Evolutionary conservation across 2,797 vertebrate species (phyloP), one percentile per base, ranked within the genome.

Genomic region (Peromyscus melanophrys): DNA sequence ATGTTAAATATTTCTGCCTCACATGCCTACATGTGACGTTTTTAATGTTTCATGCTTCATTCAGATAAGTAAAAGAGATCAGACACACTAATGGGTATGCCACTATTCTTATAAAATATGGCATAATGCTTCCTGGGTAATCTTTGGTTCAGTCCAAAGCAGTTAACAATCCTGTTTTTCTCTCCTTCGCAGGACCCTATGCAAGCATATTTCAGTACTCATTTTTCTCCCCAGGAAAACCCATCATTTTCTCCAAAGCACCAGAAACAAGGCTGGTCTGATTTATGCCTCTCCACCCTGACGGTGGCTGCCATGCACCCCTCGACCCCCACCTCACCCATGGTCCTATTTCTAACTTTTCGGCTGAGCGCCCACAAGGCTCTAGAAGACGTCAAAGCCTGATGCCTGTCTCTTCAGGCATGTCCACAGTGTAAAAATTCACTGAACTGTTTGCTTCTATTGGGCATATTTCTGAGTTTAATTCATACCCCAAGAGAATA

Each of bases 161-260:
- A 67, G 80, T 93, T 93, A 69, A 57, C 57, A 63, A 10, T 59
- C 86, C 94, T 96, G 73, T 85, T 97, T 97, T 97, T 92, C 95
- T 96, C 98, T 96, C 69, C 76, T 93, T 90, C 65, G 89, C 80
- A 92, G 71, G 95, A 78, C 43, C 63, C 37, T 23, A 52, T 55
- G 76, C 75, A 88, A 73, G 86, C 55, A 80, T 67, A 82, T 85
- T 89, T 83, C 59, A 31, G 90, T 69, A 76, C 85, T 93, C 46
- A 89, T 55, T 69, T 73, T 95, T 94, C 92, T 95, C 37, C 76
- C 80, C 61, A 61, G 73, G 40, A 93, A 90, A 89, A 97, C 76
- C 76, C 81, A 90, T 96, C 94, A 83, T 93, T 89, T 94, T 82
- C 65, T 61, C 5, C 0, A 93, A 86, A 59, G 46, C 12, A 80